phyloP scores from a whole-genome alignment of 2,888 invertebrate species.

The Octodonta nipae region DNA sequence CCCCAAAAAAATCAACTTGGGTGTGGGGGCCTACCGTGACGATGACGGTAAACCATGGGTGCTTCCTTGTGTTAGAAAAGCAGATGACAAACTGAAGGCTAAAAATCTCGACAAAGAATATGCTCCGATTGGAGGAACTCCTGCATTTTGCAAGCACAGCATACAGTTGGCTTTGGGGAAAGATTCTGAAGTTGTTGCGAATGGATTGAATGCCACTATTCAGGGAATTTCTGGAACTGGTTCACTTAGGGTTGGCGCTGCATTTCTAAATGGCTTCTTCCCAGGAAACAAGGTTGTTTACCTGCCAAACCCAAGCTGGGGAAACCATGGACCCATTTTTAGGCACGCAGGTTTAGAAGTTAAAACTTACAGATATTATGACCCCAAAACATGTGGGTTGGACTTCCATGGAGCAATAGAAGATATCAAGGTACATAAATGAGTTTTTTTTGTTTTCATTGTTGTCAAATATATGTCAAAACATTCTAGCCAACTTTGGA shows the following conservation, averaged over 20 bases:
- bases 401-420: constrained; percentile 80
- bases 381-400: constrained; percentile 83
- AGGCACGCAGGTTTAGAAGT: constrained; percentile 74
- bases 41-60: constrained; percentile 94
- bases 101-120: constrained; percentile 85
- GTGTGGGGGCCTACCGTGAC: constrained; percentile 92
- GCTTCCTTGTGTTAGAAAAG: constrained; percentile 74
- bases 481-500: not conserved
- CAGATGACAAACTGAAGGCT: constrained; percentile 59
- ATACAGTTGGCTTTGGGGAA: constrained; percentile 82
- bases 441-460: constrained; percentile 1
- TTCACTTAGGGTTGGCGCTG: constrained; percentile 82
- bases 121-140: constrained; percentile 75
- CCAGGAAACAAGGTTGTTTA: constrained; percentile 69
- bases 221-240: constrained; percentile 95
- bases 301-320: constrained; percentile 91
- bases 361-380: constrained; percentile 86
- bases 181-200: constrained; percentile 49
- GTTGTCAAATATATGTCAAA: not conserved
- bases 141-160: constrained; percentile 72
- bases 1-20: constrained; percentile 91
- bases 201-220: constrained; percentile 61
- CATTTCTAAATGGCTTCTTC: constrained; percentile 72
- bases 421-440: constrained; percentile 63
- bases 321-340: constrained; percentile 92